Evolutionary conservation across 2,888 invertebrate genomes (phyloP).

Genomic region (Stenchaetothrips biformis): DNA sequence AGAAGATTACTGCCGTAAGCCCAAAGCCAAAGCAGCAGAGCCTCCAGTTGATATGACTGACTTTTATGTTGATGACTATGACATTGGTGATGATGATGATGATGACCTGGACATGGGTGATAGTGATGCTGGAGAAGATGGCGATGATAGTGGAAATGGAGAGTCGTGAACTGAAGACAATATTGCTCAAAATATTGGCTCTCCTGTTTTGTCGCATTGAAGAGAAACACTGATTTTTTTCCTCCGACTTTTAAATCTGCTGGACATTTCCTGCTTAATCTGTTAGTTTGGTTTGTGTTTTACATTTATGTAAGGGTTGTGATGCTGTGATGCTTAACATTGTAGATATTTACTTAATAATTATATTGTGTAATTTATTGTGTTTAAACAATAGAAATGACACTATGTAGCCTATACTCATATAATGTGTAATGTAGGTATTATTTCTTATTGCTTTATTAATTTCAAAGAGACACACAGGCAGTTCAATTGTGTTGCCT

Average conservation of each 20-base stretch:
- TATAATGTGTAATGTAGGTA: background rate
- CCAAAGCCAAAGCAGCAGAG: constrained; percentile 79
- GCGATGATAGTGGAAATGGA: constrained; percentile 86
- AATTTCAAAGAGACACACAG: background rate
- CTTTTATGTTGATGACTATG: constrained; percentile 94
- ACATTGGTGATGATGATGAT: constrained; percentile 61
- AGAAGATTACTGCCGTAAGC: constrained; percentile 97
- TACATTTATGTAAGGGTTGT: constrained; percentile 11
- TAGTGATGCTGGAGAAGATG: constrained; percentile 68
- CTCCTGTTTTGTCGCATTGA: background rate
- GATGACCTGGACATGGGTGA: constrained; percentile 62
- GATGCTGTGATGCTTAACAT: constrained; percentile 24
- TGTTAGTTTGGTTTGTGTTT: constrained; percentile 20
- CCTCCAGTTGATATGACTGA: constrained; percentile 87
- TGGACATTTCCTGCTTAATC: background rate
- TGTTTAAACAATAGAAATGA: background rate
- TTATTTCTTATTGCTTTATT: constrained; percentile 8
- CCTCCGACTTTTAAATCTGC: background rate
- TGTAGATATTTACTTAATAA: constrained; percentile 15
- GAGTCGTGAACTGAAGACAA: constrained; percentile 67
- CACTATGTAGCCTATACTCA: background rate
- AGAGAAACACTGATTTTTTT: background rate
- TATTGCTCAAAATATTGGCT: background rate
- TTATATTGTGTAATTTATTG: constrained; percentile 6
- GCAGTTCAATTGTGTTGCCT: too few species aligned